These are phyloP conservation scores for Hirudo medicinalis DNA, from an alignment of 1,140 invertebrate genomes.

Conservation along the genomic window DNA sequence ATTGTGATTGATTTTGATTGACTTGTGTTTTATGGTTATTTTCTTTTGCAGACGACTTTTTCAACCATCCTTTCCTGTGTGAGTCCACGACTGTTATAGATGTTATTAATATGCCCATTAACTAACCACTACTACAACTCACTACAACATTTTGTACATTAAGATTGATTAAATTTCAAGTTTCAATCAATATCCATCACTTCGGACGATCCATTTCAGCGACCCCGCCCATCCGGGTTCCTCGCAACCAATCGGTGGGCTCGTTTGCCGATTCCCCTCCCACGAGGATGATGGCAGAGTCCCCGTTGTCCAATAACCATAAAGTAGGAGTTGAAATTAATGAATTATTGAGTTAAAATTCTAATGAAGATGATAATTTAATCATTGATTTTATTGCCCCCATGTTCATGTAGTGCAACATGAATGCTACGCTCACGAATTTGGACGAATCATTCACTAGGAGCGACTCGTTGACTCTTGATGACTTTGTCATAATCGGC, in stretches of 20 bases:
- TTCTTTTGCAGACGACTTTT: slow-evolving; percentile 60
- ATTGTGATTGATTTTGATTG: no score
- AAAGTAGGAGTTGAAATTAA: no score
- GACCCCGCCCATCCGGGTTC: not conserved
- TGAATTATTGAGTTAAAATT: no score
- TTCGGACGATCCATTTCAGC: not conserved
- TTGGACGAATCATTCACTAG: not conserved
- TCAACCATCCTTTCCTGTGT: slow-evolving; percentile 70
- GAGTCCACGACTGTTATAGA: not conserved
- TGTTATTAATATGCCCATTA: no score
- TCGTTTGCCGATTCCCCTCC: slow-evolving; percentile 4
- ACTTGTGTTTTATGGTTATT: slow-evolving; percentile 1
- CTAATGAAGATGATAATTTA: no score
- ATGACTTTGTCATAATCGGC: not conserved
- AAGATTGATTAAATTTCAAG: not conserved
- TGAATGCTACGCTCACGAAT: not conserved
- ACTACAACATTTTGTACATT: not conserved
- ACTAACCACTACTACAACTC: no score
- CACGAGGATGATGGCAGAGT: not conserved
- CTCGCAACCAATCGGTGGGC: slow-evolving; percentile 4
- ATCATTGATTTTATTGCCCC: no score
- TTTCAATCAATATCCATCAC: not conserved
- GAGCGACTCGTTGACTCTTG: not conserved
- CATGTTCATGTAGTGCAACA: not conserved
- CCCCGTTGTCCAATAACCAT: no score